Conservation (phyloP, 2,888 invertebrate genomes). For the Sisyra nigra region DNA sequence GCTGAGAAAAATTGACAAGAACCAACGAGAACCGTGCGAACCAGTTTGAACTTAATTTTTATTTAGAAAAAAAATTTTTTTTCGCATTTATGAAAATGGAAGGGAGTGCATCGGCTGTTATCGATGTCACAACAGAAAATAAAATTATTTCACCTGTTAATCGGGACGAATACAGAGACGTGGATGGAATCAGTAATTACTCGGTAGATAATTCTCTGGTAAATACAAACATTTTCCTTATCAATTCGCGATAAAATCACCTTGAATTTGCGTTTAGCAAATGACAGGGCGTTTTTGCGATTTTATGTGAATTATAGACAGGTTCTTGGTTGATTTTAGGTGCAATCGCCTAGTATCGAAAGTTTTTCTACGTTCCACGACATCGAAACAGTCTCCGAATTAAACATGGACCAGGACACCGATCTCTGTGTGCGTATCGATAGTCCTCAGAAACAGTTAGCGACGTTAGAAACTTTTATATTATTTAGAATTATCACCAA, state of each 20-base stretch:
- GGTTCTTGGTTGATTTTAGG: conserved; percentile 21
- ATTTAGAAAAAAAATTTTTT: not conserved
- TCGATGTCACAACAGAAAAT: conserved; percentile 28
- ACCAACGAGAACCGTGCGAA: too few relatives aligned
- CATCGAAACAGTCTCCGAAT: conserved; percentile 34
- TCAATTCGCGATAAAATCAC: not conserved
- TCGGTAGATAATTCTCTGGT: conserved; percentile 25
- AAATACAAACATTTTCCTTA: conserved; percentile 1
- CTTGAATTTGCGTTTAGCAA: too few relatives aligned
- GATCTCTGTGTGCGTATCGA: conserved; percentile 52
- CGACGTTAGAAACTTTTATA: conserved; percentile 53
- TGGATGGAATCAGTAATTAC: conserved; percentile 22
- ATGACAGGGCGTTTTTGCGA: too few relatives aligned
- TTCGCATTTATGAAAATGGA: conserved; percentile 10
- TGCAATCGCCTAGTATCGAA: conserved; percentile 39
- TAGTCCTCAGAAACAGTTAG: conserved; percentile 55
- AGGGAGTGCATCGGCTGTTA: conserved; percentile 21
- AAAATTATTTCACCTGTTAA: conserved; percentile 23
- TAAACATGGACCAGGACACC: conserved; percentile 33
- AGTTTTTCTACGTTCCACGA: conserved; percentile 42
- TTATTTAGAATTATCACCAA: conserved; percentile 51
- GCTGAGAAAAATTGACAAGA: not conserved
- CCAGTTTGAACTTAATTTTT: not conserved
- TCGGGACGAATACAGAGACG: conserved; percentile 21
- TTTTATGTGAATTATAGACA: not conserved